Evolutionary conservation across 2,888 invertebrate species (phyloP).

Genomic region (Vesta saturnalis): DNA sequence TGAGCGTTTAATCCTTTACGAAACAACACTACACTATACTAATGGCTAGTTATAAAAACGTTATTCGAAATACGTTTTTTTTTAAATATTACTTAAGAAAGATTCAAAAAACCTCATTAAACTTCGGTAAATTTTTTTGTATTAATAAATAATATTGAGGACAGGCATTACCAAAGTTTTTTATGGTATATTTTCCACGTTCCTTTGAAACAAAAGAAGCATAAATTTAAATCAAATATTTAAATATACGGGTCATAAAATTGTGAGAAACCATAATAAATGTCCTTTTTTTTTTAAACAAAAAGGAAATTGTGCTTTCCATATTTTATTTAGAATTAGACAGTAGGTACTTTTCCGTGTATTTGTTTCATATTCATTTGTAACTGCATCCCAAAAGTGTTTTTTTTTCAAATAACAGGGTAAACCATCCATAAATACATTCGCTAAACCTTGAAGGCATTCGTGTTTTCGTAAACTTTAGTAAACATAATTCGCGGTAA

Average conservation of each 20-base stretch:
- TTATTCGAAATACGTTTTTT: too few species aligned
- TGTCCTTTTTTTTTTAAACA: not conserved
- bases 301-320: not conserved
- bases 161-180: not conserved
- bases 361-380: constrained; percentile 13
- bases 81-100: too few species aligned
- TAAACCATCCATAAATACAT: constrained; percentile 30
- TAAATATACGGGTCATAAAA: constrained; percentile 12
- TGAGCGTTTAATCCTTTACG: too few species aligned
- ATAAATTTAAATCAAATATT: constrained; percentile 8
- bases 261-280: not conserved
- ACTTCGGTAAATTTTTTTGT: constrained; percentile 1
- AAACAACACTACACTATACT: too few species aligned
- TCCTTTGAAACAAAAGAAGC: not conserved
- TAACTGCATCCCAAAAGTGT: not conserved
- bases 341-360: not conserved
- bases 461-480: constrained; percentile 31
- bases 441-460: constrained; percentile 29
- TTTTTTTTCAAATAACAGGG: constrained; percentile 8
- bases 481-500: constrained; percentile 38
- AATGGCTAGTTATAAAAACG: too few species aligned
- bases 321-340: constrained; percentile 15
- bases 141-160: not conserved
- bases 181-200: constrained; percentile 4
- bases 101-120: not conserved